phyloP scores from a whole-genome alignment of 2,797 vertebrate species.

The Limosa lapponica region DNA sequence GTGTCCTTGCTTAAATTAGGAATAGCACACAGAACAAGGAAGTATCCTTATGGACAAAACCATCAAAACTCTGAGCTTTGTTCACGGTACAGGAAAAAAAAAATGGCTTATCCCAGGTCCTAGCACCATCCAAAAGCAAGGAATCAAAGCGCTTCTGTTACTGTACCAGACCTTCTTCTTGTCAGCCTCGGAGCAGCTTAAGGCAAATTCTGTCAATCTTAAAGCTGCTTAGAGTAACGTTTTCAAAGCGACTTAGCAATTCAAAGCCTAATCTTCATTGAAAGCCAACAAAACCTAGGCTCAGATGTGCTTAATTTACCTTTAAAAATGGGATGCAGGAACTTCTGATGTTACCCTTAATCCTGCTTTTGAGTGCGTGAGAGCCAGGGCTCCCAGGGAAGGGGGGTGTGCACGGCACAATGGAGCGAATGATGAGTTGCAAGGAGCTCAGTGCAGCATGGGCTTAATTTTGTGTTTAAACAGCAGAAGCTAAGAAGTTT shows the following conservation, averaged over 20 bases:
- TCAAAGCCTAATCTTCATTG: constrained; percentile 29
- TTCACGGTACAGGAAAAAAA: not conserved
- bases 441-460: not conserved
- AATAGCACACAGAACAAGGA: not conserved
- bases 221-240: constrained; percentile 10
- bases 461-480: not conserved
- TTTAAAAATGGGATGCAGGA: not conserved
- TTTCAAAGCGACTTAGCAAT: not conserved
- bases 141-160: not conserved
- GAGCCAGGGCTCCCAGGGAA: not conserved
- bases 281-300: constrained; percentile 26
- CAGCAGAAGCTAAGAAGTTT: not conserved
- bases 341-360: constrained; percentile 10
- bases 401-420: not conserved
- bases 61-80: not conserved
- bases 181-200: not conserved
- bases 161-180: not conserved
- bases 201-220: constrained; percentile 39
- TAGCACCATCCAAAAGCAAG: not conserved
- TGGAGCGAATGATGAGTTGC: not conserved
- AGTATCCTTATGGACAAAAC: not conserved
- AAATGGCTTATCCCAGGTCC: not conserved
- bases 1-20: not conserved
- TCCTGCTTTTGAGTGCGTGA: not conserved
- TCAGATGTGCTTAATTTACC: constrained; percentile 18